A percentile compares a stretch with the other conserved stretches of the same genome.
phyloP scores from a whole-genome alignment of 2,113 vertebrate species.

The Euleptes europaea region DNA sequence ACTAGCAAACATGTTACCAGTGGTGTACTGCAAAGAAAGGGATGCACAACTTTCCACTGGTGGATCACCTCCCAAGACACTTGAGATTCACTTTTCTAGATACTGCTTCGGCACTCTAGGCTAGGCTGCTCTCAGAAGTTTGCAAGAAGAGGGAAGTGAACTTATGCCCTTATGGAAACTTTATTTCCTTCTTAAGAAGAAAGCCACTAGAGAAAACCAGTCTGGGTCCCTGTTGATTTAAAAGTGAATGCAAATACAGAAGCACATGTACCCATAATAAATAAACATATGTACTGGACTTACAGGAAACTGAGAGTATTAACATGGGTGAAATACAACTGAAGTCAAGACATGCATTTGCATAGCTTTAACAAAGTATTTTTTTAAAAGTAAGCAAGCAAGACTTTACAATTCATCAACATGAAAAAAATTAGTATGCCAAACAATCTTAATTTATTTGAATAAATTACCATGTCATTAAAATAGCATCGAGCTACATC shows the following conservation, averaged over 20 bases:
- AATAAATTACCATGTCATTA: slow-evolving; percentile 37
- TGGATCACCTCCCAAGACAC: background rate
- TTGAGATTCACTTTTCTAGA: background rate
- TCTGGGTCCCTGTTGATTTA: background rate
- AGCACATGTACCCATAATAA: background rate
- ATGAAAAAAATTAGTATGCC: slow-evolving; percentile 33
- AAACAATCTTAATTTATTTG: slow-evolving; percentile 26
- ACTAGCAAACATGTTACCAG: background rate
- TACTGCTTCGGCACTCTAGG: background rate
- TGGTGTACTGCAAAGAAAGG: background rate
- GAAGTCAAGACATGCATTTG: background rate
- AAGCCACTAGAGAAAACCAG: background rate
- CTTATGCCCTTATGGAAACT: background rate
- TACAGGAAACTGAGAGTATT: background rate
- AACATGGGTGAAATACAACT: background rate
- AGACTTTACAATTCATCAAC: background rate
- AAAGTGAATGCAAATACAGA: background rate
- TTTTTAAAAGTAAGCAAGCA: background rate
- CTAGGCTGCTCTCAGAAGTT: background rate
- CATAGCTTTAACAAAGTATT: background rate
- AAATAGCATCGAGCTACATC: background rate
- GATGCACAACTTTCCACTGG: background rate
- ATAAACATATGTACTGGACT: background rate
- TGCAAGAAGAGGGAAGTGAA: background rate
- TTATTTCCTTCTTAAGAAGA: slow-evolving; percentile 10